phyloP scores from a whole-genome alignment of 2,797 vertebrate genomes.

The Chelonia mydas region DNA sequence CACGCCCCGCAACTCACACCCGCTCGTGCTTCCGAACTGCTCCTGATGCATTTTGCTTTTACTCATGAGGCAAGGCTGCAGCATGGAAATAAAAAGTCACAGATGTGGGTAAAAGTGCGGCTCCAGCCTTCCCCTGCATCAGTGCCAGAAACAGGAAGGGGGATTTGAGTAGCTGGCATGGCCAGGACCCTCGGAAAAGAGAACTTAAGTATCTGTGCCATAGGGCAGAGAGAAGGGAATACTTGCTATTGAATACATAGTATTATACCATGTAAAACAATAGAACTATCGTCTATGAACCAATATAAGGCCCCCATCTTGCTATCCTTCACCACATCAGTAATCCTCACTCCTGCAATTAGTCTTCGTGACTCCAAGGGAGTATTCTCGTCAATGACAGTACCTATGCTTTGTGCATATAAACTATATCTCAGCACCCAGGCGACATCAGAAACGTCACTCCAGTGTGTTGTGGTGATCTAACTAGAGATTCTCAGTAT shows the following conservation, averaged over 20 bases:
- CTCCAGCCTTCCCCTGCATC: slow-evolving; percentile 36
- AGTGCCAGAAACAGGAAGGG: background rate
- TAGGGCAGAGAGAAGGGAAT: background rate
- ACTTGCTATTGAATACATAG: slow-evolving; percentile 18
- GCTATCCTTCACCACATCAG: background rate
- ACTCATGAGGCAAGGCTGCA: background rate
- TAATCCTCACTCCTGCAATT: slow-evolving; percentile 35
- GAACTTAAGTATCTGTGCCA: background rate
- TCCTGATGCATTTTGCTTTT: slow-evolving; percentile 22
- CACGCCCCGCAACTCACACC: background rate
- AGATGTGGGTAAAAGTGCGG: slow-evolving; percentile 25
- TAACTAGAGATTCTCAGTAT: background rate
- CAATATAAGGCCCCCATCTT: background rate
- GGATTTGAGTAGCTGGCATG: slow-evolving; percentile 24
- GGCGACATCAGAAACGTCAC: background rate
- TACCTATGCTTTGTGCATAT: background rate
- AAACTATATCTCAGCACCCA: background rate
- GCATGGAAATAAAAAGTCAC: slow-evolving; percentile 4
- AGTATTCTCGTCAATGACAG: slow-evolving; percentile 14
- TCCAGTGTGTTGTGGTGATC: slow-evolving; percentile 1
- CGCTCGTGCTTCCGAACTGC: background rate
- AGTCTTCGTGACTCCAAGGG: background rate
- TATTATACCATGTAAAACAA: background rate
- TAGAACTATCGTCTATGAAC: background rate
- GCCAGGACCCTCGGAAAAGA: background rate